Evolutionary conservation across 2,113 vertebrate species (phyloP), one percentile per base, ranked within the genome.

Genomic region (Pseudolaguvia tuberculata): DNA sequence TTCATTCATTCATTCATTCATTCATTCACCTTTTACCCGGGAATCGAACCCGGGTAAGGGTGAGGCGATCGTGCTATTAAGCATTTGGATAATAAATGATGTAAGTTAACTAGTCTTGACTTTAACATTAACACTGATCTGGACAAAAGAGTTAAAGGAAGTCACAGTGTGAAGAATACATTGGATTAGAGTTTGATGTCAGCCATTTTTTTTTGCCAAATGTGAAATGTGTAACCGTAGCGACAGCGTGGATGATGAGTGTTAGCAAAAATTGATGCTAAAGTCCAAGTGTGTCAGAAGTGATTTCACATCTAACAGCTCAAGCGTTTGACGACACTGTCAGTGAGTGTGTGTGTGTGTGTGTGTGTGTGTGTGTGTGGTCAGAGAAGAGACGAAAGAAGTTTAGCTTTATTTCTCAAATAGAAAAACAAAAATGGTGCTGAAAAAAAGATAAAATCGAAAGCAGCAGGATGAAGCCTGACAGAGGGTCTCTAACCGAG

Each of bases 81-180:
- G n/a, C n/a, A n/a, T n/a, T n/a, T n/a, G n/a, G n/a, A n/a, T n/a
- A n/a, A n/a, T n/a, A n/a, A n/a, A n/a, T n/a, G n/a, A n/a, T n/a
- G n/a, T n/a, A n/a, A n/a, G n/a, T n/a, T n/a, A n/a, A n/a, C n/a
- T n/a, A n/a, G n/a, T n/a, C n/a, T n/a, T n/a, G n/a, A n/a, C n/a
- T n/a, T n/a, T n/a, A n/a, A n/a, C n/a, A n/a, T n/a, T n/a, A n/a
- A n/a, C n/a, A n/a, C n/a, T n/a, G n/a, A n/a, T n/a, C n/a, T n/a
- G n/a, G n/a, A n/a, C n/a, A n/a, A n/a, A n/a, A n/a, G n/a, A n/a
- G n/a, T n/a, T n/a, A n/a, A n/a, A n/a, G n/a, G 73, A 77, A 79
- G 57, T 65, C 79, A 85, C 88, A 85, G 86, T 87, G 84, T 21
- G 31, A 39, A n/a, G 35, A 42, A 88, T 83, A 86, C 76, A 85